Base-by-base conservation (phyloP, 2,797 vertebrate genomes). In the Mormyrops boulengeri region DNA sequence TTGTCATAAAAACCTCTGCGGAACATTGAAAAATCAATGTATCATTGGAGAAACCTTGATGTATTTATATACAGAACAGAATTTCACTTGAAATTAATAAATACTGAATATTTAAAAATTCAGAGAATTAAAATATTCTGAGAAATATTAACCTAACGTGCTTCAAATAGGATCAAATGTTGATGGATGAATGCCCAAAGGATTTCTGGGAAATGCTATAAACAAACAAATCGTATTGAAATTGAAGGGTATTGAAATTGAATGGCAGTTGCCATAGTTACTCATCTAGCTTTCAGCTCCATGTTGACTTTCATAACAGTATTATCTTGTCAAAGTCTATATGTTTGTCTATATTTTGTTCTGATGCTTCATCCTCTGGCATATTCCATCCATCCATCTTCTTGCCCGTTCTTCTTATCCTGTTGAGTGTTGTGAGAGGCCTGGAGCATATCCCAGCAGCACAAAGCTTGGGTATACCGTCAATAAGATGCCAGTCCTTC, bases 181-280 rank as follows among this genome's bases (percentile, higher is more conserved):
- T 85, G 52, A 87, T 87, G 85, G 50, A 60, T 55, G 12, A 57
- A 55, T 87, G 26, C 14, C n/a, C 85, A 38, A 55, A 87, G 47
- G 47, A 85, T 50, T 50, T 85, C 17, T n/a, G 30, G 50, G 50
- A 87, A 55, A 38, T 87, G 50, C 53, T 52, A 87, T 87, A 87
- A 52, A 55, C 52, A 85, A 49, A 86, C 22, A 87, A 55, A 87
- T 87, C 2, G 85, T 4, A 55, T 38, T 55, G 12, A n/a, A 41
- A 52, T 57, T 87, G 30, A 55, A 38, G 26, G 52, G 85, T 4
- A 55, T 38, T 55, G 12, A n/a, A 41, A 52, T 57, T 87, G 30
- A 55, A 38, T 87, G 85, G 26, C 52, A n/a, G 85, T 57, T 87
- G 52, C 85, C 30, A 55, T 87, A n/a, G 82, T 85, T 57, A 87